phyloP scores from a whole-genome alignment of 2,797 vertebrate species.

The Betta splendens region DNA sequence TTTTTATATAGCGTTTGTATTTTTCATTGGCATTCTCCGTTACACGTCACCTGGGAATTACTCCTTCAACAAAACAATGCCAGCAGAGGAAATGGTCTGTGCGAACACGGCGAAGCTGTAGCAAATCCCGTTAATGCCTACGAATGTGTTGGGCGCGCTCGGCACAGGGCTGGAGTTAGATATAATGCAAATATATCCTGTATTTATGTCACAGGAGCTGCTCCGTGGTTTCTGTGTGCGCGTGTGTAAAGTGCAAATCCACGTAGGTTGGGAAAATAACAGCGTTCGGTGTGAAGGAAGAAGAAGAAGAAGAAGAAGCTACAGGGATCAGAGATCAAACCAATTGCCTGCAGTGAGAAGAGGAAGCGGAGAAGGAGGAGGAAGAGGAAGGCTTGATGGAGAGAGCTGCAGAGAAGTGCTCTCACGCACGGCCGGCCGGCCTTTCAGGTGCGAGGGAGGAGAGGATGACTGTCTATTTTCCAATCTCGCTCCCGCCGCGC shows the following conservation, averaged over 20 bases:
- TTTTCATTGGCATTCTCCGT: conserved; percentile 34
- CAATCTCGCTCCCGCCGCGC: conserved; percentile 56
- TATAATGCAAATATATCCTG: conserved; percentile 30
- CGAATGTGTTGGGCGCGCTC: conserved; percentile 28
- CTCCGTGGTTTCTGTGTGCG: conserved; percentile 40
- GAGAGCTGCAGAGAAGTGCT: conserved; percentile 62
- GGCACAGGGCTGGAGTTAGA: conserved; percentile 25
- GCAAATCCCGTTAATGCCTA: conserved; percentile 36
- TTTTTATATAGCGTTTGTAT: conserved; percentile 35
- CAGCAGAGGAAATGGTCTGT: conserved; percentile 42
- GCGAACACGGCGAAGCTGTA: not conserved
- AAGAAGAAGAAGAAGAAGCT: conserved; percentile 50
- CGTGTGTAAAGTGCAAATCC: conserved; percentile 43
- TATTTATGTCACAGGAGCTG: conserved; percentile 42
- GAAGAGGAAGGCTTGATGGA: conserved; percentile 63
- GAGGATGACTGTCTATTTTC: conserved; percentile 65
- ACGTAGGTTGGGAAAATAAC: conserved; percentile 60
- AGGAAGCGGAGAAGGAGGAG: conserved; percentile 47
- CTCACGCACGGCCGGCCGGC: conserved; percentile 65
- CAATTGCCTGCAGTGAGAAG: conserved; percentile 66
- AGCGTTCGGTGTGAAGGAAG: conserved; percentile 44
- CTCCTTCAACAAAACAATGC: conserved; percentile 32
- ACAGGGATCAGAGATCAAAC: conserved; percentile 73
- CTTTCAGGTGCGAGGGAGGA: conserved; percentile 68
- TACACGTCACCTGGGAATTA: conserved; percentile 43